These are phyloP conservation scores for Ornithorhynchus anatinus DNA, from an alignment of 2,113 vertebrate species.

Conservation along the genomic window DNA sequence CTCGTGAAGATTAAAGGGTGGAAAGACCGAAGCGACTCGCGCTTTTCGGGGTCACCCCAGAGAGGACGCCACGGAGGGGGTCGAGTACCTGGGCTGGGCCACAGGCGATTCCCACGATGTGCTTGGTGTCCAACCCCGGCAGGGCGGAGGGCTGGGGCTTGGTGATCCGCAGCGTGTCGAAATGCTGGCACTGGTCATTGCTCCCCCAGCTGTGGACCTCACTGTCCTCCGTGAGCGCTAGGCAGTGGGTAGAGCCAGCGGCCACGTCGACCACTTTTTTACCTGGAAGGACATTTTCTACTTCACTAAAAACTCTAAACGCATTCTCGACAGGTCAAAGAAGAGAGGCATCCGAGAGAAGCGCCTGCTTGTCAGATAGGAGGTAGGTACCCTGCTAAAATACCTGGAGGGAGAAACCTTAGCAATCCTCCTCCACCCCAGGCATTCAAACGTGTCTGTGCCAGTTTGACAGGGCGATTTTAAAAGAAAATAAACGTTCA, in stretches of 20 bases:
- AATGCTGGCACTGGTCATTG: conserved; percentile 98
- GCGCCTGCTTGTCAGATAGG: no score
- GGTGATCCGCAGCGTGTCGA: conserved; percentile 92
- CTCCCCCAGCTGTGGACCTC: conserved; percentile 98
- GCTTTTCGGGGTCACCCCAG: background rate
- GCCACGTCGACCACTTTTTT: conserved; percentile 96
- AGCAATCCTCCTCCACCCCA: no score
- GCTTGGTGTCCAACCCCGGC: conserved; percentile 90
- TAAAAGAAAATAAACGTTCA: no score
- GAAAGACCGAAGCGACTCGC: background rate
- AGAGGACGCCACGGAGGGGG: background rate
- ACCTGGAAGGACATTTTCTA: conserved; percentile 64
- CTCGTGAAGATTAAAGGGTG: background rate
- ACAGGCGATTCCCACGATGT: conserved; percentile 93
- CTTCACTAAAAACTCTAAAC: background rate
- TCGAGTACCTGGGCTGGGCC: conserved; percentile 90
- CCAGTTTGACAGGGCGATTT: no score
- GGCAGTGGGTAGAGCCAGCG: conserved; percentile 94
- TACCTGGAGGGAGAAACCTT: no score
- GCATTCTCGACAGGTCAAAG: no score
- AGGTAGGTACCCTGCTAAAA: no score
- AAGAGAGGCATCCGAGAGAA: no score
- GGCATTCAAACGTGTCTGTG: no score
- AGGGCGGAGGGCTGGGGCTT: conserved; percentile 92
- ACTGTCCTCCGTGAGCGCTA: conserved; percentile 92